These are phyloP conservation scores for Cosmopolites sordidus DNA, from an alignment of 2,888 invertebrate species.

Conservation along the genomic window DNA sequence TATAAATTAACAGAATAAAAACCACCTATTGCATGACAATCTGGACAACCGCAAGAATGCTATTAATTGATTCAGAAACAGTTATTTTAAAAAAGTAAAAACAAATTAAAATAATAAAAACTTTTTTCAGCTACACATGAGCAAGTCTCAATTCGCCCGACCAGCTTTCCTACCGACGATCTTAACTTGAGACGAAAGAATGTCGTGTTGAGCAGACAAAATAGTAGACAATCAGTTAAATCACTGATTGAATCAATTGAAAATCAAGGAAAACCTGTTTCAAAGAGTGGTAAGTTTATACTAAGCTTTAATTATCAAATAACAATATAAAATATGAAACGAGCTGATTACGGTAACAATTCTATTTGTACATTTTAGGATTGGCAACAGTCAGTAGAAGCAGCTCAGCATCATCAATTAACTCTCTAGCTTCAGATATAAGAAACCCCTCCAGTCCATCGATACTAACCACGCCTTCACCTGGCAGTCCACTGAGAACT, in stretches of 20 bases:
- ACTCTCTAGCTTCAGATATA: constrained; percentile 53
- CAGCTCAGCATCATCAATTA: constrained; percentile 61
- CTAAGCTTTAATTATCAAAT: neutral
- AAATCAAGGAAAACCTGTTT: constrained; percentile 45
- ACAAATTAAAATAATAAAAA: no score
- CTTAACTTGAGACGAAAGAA: constrained; percentile 56
- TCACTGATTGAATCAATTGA: constrained; percentile 89
- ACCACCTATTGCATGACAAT: no score
- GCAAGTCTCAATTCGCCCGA: constrained; percentile 50
- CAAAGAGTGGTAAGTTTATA: constrained; percentile 29
- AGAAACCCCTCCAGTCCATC: constrained; percentile 42
- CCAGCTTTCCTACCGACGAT: constrained; percentile 58
- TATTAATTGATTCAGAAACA: no score
- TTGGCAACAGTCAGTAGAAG: constrained; percentile 56
- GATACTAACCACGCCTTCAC: constrained; percentile 43
- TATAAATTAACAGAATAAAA: no score
- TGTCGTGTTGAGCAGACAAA: constrained; percentile 57
- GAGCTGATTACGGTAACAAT: no score
- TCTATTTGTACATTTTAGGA: constrained; percentile 3
- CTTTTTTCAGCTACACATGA: constrained; percentile 40
- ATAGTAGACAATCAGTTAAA: constrained; percentile 82
- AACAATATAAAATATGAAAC: no score
- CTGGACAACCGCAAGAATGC: no score
- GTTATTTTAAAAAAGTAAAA: no score
- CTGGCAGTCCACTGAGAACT: constrained; percentile 47